These are phyloP conservation scores for Trichonephila clavata DNA, from an alignment of 1,140 invertebrate genomes.

Conservation along the genomic window DNA sequence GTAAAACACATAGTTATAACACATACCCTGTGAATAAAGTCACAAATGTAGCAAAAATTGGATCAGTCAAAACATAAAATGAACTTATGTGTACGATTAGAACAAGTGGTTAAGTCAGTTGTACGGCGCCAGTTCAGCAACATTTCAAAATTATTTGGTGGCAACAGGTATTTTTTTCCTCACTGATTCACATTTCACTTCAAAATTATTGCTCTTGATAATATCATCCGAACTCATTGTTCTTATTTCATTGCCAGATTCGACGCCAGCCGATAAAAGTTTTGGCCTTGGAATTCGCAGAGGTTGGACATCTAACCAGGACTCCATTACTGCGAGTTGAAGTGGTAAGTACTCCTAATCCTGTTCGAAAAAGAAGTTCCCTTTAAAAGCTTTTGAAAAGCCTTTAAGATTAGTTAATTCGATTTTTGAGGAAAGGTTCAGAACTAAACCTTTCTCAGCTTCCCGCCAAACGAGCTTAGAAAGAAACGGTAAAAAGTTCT, in stretches of 20 bases:
- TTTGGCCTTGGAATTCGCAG: slow-evolving; percentile 78
- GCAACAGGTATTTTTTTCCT: slow-evolving; percentile 57
- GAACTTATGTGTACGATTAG: no score
- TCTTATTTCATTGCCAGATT: slow-evolving; percentile 47
- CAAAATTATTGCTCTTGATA: slow-evolving; percentile 57
- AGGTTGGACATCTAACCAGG: slow-evolving; percentile 78
- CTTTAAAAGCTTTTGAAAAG: slow-evolving; percentile 21
- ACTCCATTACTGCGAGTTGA: slow-evolving; percentile 74
- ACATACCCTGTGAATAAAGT: not conserved
- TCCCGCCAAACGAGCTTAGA: not conserved
- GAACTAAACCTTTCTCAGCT: not conserved
- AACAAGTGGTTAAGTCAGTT: not conserved
- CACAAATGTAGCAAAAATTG: not conserved
- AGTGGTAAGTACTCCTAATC: not conserved
- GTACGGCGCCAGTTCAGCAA: no score
- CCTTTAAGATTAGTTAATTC: not conserved
- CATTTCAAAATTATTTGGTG: slow-evolving; percentile 2
- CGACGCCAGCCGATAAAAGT: slow-evolving; percentile 65
- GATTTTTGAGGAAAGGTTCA: not conserved
- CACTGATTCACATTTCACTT: slow-evolving; percentile 52
- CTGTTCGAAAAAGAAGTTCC: not conserved
- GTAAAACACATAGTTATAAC: not conserved
- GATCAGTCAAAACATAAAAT: not conserved
- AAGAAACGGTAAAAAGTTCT: not conserved
- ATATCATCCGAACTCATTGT: slow-evolving; percentile 53